Base-by-base conservation (phyloP, 2,888 invertebrate species). In the Slavum lentiscoides region DNA sequence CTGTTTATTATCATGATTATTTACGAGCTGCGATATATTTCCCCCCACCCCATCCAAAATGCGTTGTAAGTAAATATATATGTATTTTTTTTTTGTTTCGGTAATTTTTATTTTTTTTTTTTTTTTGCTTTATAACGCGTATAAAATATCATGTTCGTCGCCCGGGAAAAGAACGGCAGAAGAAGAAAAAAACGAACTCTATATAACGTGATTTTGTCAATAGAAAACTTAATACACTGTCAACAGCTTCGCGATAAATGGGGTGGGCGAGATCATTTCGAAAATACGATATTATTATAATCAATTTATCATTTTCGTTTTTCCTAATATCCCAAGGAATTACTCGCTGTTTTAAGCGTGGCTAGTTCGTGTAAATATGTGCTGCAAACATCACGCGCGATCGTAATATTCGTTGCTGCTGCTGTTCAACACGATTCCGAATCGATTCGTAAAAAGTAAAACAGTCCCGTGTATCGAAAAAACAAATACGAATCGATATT, bases 1-100 rank as follows among this genome's bases (percentile, higher is more conserved):
- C 62, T 66, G 80, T 80, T 80, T 80, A 80, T 80, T 80, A 80
- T 80, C 70, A 58, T 58, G 62, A 70, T 80, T 80, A 80, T 80
- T 80, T 80, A 80, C 70, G 80, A 80, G 64, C 66, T 9, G 37
- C 70, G 43, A 72, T 64, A 64, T 70, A 61, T 43, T 67, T 75
- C 55, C 39, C 55, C 58, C 58, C 59, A 59, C n/a, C n/a, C n/a
- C n/a, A n/a, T n/a, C n/a, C n/a, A n/a, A n/a, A 30, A 59, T 8
- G 59, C 68, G 49, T 15, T 30, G 58, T 39, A 39, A n/a, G n/a
- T n/a, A n/a, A n/a, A 13, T 39, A 11, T 70, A 15, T 37, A 9
- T 37, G 7, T 43, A 43, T 13, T 13, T 49, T 13, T 49, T 11
- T 49, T 49, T 49, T 11, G 11, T 49, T 49, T 13, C 49, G 11